Percentiles rank a stretch among this genome's conserved stretches.
Conservation (phyloP, 1,140 invertebrate genomes). For the Zaprionus vittiger region DNA sequence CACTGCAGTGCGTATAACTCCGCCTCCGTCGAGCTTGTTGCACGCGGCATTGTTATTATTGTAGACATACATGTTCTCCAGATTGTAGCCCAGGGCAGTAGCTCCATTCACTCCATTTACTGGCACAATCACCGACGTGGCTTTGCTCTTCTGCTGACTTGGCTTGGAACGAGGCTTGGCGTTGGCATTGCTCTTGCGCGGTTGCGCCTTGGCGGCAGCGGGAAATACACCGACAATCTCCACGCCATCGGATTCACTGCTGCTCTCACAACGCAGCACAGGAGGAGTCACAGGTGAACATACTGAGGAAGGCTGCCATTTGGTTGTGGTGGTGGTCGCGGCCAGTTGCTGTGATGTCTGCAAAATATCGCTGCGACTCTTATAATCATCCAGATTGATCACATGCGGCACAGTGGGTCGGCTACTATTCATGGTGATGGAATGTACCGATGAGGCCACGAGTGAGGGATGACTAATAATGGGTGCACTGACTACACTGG, state of each 20-base stretch:
- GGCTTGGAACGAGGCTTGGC: constrained; percentile 33
- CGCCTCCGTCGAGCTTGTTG: constrained; percentile 9
- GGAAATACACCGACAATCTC: constrained; percentile 77
- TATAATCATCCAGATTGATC: constrained; percentile 78
- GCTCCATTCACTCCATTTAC: constrained; percentile 38
- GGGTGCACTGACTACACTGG: constrained; percentile 3
- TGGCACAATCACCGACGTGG: constrained; percentile 7
- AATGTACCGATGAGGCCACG: constrained; percentile 48
- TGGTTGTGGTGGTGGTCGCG: constrained; percentile 28
- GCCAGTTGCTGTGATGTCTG: constrained; percentile 76
- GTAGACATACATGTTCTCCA: constrained; percentile 62
- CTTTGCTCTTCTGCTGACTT: constrained; percentile 48
- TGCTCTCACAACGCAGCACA: constrained; percentile 63
- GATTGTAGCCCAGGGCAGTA: constrained; percentile 39
- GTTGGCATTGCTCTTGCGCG: constrained; percentile 4
- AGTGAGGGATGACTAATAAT: constrained; percentile 14
- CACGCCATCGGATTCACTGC: constrained; percentile 79
- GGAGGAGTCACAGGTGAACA: constrained; percentile 1
- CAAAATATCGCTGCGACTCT: constrained; percentile 70
- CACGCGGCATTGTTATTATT: constrained; percentile 43
- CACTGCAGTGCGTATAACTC: constrained; percentile 16
- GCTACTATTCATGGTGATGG: constrained; percentile 42
- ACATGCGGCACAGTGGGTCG: constrained; percentile 53
- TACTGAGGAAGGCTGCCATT: constrained; percentile 17
- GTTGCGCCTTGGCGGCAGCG: constrained; percentile 24